Evolutionary conservation across 2,113 vertebrate genomes (phyloP), one percentile per base, ranked within the genome.

Genomic region (Brachyhypopomus occidentalis): DNA sequence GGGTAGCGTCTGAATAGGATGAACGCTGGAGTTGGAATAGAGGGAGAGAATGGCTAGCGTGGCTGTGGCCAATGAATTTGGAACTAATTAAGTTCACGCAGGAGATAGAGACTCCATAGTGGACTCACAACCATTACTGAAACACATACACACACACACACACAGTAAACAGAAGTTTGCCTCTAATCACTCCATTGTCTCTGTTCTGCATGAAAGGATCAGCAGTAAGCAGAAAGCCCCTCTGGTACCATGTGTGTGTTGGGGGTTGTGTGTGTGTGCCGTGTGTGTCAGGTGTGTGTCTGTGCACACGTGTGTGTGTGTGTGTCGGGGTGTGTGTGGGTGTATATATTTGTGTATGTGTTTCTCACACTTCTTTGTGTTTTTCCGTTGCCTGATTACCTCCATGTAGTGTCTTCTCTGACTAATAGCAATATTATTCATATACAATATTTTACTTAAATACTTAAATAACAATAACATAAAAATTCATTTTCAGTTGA

Each of bases 171-270:
- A 86, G 78, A 80, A 75, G 83, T 85, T 85, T 77, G 70, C 64
- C 63, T 73, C 77, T 85, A 85, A 86, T 86, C 82, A 85, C 72
- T 69, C 58, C 77, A 86, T 77, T 85, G 80, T 85, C 74, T 85
- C 58, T 82, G 82, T 83, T 85, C 82, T 84, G 77, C 85, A 80
- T 85, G 81, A 85, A 82, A 75, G 66, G 79, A 85, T 85, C 79
- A 80, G 38, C 74, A 78, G 77, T 79, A 62, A 70, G 38, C 59
- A 78, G 66, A 48, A 56, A 17, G 27, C 52, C 55, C 79, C 22
- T 60, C 25, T 41, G 70, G 69, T 70, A 27, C 72, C 55, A 23
- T 60, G 66, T 80, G 27, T 80, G 17, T 36, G 3, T 38, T 8
- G 45, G 45, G 45, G 7, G 45, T 52, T n/a, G 72, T 58, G 72